Percentiles rank a stretch among this genome's conserved stretches.
These are phyloP conservation scores for Limenitis camilla DNA, from an alignment of 2,888 invertebrate species.

Conservation along the genomic window DNA sequence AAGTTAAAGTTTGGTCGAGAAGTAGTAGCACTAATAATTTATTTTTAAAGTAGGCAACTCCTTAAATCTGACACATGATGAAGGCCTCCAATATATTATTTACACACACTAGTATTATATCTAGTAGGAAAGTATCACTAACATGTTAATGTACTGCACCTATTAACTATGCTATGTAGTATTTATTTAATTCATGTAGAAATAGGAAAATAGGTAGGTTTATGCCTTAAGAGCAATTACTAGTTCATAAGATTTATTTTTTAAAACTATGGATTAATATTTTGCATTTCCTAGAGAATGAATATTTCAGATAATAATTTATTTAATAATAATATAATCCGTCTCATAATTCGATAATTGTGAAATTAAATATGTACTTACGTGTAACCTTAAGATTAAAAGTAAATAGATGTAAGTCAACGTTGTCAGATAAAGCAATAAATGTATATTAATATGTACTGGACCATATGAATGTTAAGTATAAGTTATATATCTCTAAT, in stretches of 20 bases:
- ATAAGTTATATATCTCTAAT: conserved; percentile 19
- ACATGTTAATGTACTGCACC: conserved; percentile 18
- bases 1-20: conserved; percentile 62
- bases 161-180: conserved; percentile 1
- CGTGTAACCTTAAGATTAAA: too few relatives aligned
- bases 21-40: conserved; percentile 31
- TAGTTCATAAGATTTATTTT: too few relatives aligned
- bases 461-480: conserved; percentile 8
- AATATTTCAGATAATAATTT: too few relatives aligned
- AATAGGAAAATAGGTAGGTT: conserved; percentile 4
- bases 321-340: too few relatives aligned
- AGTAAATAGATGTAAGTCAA: too few relatives aligned
- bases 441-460: conserved; percentile 2
- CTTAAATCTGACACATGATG: conserved; percentile 41
- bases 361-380: too few relatives aligned
- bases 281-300: too few relatives aligned
- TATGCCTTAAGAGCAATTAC: not conserved
- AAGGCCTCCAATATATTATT: conserved; percentile 66
- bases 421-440: too few relatives aligned
- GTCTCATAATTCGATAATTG: too few relatives aligned
- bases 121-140: conserved; percentile 53
- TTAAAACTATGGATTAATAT: too few relatives aligned
- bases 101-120: conserved; percentile 47
- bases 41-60: conserved; percentile 17
- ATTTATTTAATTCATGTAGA: conserved; percentile 7